Base-by-base conservation (phyloP, 2,113 vertebrate species). In the Odontesthes bonariensis region DNA sequence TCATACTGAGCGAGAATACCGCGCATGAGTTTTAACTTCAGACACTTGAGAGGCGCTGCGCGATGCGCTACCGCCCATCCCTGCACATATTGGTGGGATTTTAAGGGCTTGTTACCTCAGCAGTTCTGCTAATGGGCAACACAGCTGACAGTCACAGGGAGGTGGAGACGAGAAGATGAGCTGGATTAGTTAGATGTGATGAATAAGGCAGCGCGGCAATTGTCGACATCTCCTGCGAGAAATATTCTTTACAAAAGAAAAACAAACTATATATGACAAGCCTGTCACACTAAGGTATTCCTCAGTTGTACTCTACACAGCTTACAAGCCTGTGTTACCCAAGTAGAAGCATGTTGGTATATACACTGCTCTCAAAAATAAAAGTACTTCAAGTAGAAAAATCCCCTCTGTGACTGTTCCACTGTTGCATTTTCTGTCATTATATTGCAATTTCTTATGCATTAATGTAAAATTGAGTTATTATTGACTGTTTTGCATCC, bases 11-110 rank as follows among this genome's bases (percentile, higher is more conserved):
- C 0, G 23, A 57, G 47, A 85, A 69, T 13, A 76, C 85, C 83
- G 90, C 89, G 84, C 89, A 88, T 58, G 86, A 89, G 89, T 94
- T 94, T 93, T 94, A 94, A 95, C 89, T 94, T 93, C 70, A 87
- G 72, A 69, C 82, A 67, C 75, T 86, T 69, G 80, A 82, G 81
- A 86, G 77, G 73, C 56, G 14, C 84, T 75, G 86, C 47, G 77
- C 67, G 61, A 51, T 66, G 79, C 10, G 81, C 83, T 62, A 20
- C 86, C 93, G 89, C 92, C 92, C 93, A 81, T 71, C 65, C 69
- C 23, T 31, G 49, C 75, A 2, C 77, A 57, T 70, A 94, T 94
- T 94, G 94, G 94, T n/a, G 82, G 70, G 74, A 17, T 40, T 65
- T 56, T 22, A 58, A 73, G 69, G 80, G 79, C 31, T 84, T 60